Percentiles rank a stretch among this genome's conserved stretches.
Evolutionary conservation across 2,888 invertebrate genomes (phyloP).

Genomic region (Heliconius aoede): DNA sequence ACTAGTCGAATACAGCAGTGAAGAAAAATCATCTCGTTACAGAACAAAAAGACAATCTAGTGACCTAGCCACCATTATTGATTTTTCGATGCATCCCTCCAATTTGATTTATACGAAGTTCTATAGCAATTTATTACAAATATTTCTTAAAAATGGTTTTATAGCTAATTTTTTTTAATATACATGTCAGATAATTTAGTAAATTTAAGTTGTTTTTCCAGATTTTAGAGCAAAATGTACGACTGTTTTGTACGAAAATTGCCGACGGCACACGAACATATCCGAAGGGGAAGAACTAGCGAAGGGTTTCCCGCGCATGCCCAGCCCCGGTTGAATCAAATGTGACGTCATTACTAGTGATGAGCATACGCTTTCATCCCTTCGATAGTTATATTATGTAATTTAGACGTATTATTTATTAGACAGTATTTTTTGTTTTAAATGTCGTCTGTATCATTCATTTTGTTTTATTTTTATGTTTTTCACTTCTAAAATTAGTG

Average conservation of each 20-base stretch:
- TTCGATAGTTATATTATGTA: slow-evolving; percentile 8
- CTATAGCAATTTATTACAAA: background rate
- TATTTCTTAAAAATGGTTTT: background rate
- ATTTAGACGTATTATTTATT: background rate
- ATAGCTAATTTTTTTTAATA: background rate
- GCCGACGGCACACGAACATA: slow-evolving; percentile 54
- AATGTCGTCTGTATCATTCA: too few relatives aligned
- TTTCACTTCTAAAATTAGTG: background rate
- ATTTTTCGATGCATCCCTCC: slow-evolving; percentile 32
- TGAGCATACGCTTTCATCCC: slow-evolving; percentile 51
- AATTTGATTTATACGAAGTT: background rate
- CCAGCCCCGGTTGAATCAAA: slow-evolving; percentile 55
- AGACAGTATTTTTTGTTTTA: background rate
- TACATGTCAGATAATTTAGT: background rate
- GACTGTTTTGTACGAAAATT: slow-evolving; percentile 54
- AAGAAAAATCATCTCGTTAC: background rate
- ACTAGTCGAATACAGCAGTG: background rate
- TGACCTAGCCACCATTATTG: slow-evolving; percentile 36
- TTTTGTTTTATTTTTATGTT: background rate
- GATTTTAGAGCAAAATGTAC: slow-evolving; percentile 26
- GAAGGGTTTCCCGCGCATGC: slow-evolving; percentile 71
- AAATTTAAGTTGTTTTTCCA: background rate
- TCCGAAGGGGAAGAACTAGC: slow-evolving; percentile 65
- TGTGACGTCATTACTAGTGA: slow-evolving; percentile 69
- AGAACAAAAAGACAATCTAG: slow-evolving; percentile 2